Base-by-base conservation (phyloP, 2,113 vertebrate genomes). In the Chaenogobius annularis region DNA sequence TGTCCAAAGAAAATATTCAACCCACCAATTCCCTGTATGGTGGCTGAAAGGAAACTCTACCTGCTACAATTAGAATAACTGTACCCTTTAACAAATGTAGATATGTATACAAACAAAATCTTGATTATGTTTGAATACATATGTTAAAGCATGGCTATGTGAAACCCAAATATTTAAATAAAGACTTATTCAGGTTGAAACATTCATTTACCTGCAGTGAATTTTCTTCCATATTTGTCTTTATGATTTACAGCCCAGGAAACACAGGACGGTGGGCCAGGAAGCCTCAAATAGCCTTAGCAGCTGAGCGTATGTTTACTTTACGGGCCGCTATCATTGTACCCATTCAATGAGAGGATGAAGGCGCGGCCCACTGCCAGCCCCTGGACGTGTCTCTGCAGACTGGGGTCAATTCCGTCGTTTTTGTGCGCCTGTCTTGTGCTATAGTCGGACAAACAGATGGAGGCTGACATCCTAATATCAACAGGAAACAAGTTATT, bases 401-500 rank as follows among this genome's bases (percentile, higher is more conserved):
- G 72, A 78, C 17, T 10, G 59, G 46, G 67, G 65, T 75, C 20
- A 22, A n/a, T 50, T 22, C n/a, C 72, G 58, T 62, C 50, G 46
- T 70, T 35, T 54, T 35, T 44, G 62, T 48, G 9, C 11, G 40
- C 56, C 63, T 64, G 69, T 63, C 54, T 81, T 50, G 22, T 58
- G 52, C 65, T 35, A 13, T 72, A 12, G 83, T 79, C 63, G 78
- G 73, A 72, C 66, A 31, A 82, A 68, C 87, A 90, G 82, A 90
- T 86, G 87, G 81, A 50, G 59, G 72, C 75, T 13, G 77, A 87
- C 73, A 74, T 85, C 74, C 67, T 80, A 74, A 74, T 69, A 83
- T 86, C 83, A 88, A 85, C 90, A 87, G 89, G 88, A 88, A 92
- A 80, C 78, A 69, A 75, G 82, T 84, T 82, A 73, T 82, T 76